These are phyloP conservation scores for Meriones unguiculatus DNA, from an alignment of 2,113 vertebrate genomes.

Conservation along the genomic window DNA sequence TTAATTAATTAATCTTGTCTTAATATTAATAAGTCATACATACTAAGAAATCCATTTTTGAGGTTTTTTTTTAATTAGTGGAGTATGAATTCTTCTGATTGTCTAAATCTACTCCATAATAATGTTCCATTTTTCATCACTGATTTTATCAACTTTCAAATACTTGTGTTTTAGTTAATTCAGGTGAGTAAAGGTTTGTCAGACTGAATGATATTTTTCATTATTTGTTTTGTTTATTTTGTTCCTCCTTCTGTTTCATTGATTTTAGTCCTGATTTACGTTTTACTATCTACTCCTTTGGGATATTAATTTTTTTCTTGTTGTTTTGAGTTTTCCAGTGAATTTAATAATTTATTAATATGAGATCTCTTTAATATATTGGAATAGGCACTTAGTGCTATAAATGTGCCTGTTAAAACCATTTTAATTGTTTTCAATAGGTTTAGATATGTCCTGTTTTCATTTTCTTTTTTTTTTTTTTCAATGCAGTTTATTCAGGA, in stretches of 20 bases:
- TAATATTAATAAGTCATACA: not conserved
- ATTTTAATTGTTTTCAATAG: not conserved
- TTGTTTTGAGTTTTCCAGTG: not conserved
- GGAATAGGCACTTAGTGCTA: not conserved
- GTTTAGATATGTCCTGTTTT: not conserved
- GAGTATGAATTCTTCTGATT: not conserved
- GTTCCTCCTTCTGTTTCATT: not conserved
- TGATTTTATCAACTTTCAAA: not conserved
- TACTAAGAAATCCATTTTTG: not conserved
- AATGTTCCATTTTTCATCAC: not conserved
- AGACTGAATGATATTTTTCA: not conserved
- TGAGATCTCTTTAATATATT: not conserved
- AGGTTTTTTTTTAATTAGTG: not conserved
- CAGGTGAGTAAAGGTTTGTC: not conserved
- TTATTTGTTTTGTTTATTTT: not conserved
- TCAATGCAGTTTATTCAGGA: too few relatives aligned
- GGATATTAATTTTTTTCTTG: not conserved
- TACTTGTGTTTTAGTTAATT: not conserved
- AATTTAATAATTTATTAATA: not conserved
- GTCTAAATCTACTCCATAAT: not conserved
- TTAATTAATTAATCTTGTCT: not conserved
- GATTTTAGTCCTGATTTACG: too few relatives aligned
- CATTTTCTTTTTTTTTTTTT: not conserved
- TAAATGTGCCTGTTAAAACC: not conserved
- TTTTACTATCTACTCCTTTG: not conserved